Conservation (phyloP, 2,113 vertebrate genomes). For the Silurus asotus region DNA sequence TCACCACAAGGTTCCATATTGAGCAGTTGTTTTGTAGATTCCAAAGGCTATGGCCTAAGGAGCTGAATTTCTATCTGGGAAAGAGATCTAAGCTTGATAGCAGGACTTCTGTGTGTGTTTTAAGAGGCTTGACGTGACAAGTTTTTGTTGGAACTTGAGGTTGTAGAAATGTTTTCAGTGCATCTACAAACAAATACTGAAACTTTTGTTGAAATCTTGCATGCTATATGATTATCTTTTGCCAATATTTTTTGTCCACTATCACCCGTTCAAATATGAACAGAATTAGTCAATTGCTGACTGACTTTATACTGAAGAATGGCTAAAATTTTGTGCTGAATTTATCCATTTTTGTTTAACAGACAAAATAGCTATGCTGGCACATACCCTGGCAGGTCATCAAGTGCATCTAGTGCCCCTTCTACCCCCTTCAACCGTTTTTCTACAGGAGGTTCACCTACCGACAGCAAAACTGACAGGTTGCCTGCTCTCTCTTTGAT, state of each 20-base stretch:
- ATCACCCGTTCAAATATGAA: neutral
- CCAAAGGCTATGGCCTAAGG: neutral
- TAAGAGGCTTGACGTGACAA: neutral
- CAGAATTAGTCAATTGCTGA: neutral
- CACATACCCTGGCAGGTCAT: constrained; percentile 72
- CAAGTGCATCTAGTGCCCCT: constrained; percentile 66
- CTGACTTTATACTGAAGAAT: neutral
- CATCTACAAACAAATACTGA: neutral
- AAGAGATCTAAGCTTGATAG: neutral
- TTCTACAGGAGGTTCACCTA: constrained; percentile 64
- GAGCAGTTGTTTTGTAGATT: neutral
- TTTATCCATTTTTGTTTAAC: constrained; percentile 34
- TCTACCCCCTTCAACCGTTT: constrained; percentile 65
- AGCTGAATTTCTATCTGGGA: neutral
- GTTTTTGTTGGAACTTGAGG: neutral
- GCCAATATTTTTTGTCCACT: neutral
- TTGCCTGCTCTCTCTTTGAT: constrained; percentile 48
- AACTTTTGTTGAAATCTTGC: neutral
- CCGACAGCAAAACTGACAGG: constrained; percentile 82
- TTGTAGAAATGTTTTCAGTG: neutral
- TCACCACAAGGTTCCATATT: neutral
- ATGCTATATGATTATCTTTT: neutral
- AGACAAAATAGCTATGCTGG: constrained; percentile 77
- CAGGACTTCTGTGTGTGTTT: neutral
- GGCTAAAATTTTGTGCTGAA: neutral